Conservation (phyloP, 2,113 vertebrate species). For the Taurulus bubalis region DNA sequence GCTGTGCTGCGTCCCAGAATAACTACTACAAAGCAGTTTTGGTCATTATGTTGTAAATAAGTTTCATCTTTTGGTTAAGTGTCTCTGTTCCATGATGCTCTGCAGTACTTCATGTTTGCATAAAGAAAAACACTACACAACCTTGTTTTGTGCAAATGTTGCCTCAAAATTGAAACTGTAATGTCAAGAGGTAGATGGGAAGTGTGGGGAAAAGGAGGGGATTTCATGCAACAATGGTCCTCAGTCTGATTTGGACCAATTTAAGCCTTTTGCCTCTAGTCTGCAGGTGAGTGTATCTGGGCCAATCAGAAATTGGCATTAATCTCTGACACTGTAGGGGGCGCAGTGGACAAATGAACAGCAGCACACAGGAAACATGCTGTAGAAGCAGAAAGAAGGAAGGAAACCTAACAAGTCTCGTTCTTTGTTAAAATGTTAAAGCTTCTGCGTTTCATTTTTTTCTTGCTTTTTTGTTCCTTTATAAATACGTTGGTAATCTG, state of each 20-base stretch:
- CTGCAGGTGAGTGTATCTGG: background rate
- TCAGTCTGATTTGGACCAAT: background rate
- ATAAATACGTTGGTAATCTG: too few species aligned
- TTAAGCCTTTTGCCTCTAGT: background rate
- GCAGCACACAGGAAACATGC: too few species aligned
- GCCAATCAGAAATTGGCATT: background rate
- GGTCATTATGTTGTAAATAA: conserved; percentile 28
- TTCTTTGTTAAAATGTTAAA: background rate
- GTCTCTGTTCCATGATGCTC: conserved; percentile 21
- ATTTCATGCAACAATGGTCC: background rate
- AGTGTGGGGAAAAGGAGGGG: too few species aligned
- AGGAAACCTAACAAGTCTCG: too few species aligned
- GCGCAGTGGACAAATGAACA: too few species aligned
- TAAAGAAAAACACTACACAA: background rate
- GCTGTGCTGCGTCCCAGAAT: conserved; percentile 19
- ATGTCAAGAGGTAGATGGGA: background rate
- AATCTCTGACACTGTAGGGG: too few species aligned
- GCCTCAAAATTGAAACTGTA: background rate
- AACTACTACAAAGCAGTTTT: conserved; percentile 19
- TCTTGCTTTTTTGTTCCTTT: background rate
- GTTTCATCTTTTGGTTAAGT: conserved; percentile 5
- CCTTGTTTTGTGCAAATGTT: too few species aligned
- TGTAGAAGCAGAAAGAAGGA: too few species aligned
- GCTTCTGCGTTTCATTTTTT: background rate
- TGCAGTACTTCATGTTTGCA: background rate